Conservation (phyloP, 2,888 invertebrate species). For the Hypolimnas misippus region DNA sequence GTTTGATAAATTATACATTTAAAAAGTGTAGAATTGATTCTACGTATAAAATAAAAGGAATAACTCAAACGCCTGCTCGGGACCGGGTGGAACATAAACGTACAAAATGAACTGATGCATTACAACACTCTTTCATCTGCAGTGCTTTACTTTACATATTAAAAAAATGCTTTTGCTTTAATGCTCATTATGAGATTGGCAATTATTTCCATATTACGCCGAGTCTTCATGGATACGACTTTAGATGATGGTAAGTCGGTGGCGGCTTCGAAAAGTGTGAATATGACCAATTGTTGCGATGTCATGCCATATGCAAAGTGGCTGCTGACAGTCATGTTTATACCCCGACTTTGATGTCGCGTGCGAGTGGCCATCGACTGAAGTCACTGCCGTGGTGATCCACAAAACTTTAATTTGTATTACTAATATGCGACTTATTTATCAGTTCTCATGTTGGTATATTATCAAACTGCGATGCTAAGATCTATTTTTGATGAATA, state of each 20-base stretch:
- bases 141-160: conserved; percentile 44
- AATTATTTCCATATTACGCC: background rate
- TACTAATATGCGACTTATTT: conserved; percentile 3
- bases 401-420: no score
- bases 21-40: conserved; percentile 64
- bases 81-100: conserved; percentile 69
- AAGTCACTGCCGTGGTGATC: no score
- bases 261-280: no score
- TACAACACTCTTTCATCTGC: conserved; percentile 47
- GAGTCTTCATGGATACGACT: no score
- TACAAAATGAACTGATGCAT: conserved; percentile 61
- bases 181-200: conserved; percentile 12
- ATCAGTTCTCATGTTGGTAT: no score
- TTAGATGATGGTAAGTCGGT: no score
- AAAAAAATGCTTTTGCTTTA: conserved; percentile 24
- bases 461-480: background rate
- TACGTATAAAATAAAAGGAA: conserved; percentile 61
- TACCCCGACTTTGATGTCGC: no score
- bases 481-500: background rate
- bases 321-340: no score
- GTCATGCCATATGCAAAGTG: no score
- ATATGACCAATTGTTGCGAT: no score
- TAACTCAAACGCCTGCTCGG: conserved; percentile 67
- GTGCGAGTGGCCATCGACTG: no score
- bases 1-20: conserved; percentile 67